Percentiles rank a stretch among this genome's conserved stretches.
Evolutionary conservation across 2,113 vertebrate genomes (phyloP).

Genomic region (Hystrix cristata): DNA sequence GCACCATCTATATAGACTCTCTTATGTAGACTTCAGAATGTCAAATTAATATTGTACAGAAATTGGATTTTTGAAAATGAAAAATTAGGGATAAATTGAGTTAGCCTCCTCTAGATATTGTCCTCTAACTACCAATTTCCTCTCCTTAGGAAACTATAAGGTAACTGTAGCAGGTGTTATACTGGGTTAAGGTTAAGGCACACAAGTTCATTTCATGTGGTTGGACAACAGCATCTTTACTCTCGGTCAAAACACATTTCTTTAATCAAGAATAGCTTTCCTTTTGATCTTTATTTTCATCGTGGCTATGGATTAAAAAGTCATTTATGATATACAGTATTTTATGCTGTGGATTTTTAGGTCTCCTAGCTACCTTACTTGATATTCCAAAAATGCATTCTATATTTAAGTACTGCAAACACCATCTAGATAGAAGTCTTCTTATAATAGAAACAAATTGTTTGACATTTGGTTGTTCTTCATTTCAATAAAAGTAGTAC

Average conservation of each 20-base stretch:
- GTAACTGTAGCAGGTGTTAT: not conserved
- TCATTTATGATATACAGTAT: not conserved
- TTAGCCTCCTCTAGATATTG: not conserved
- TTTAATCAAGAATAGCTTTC: not conserved
- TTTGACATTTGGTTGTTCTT: conserved; percentile 72
- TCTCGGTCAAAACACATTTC: not conserved
- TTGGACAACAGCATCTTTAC: not conserved
- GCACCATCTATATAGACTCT: not conserved
- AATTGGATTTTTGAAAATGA: not conserved
- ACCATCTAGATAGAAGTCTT: conserved; percentile 39
- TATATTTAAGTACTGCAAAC: conserved; percentile 64
- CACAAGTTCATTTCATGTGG: not conserved
- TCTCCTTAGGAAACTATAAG: not conserved
- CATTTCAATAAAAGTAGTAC: conserved; percentile 56
- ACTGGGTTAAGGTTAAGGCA: not conserved
- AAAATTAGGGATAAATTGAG: not conserved
- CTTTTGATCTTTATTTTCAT: conserved; percentile 38
- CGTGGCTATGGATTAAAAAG: conserved; percentile 10
- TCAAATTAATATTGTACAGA: not conserved
- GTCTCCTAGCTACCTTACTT: conserved; percentile 50
- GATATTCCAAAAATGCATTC: conserved; percentile 66
- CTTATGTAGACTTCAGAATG: not conserved
- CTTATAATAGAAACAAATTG: conserved; percentile 74
- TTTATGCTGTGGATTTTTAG: conserved; percentile 46
- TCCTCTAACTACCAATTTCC: not conserved